phyloP scores from a whole-genome alignment of 2,888 invertebrate species.

The Amphimallon solstitiale region DNA sequence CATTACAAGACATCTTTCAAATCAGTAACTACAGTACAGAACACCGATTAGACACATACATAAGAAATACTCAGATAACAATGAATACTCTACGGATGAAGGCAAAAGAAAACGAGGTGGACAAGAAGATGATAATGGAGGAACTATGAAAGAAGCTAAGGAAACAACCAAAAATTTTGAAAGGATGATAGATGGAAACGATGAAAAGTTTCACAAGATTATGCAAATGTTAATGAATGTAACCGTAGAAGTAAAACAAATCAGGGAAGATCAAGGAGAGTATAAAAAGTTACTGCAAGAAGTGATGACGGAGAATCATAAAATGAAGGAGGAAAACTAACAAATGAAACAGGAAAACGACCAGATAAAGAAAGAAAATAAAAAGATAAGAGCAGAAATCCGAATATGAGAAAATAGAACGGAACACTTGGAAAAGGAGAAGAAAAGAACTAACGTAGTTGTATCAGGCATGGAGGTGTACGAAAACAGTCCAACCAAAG shows the following conservation, averaged over 20 bases:
- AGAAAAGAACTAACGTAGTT: neutral
- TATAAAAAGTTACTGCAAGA: neutral
- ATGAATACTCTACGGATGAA: too few species aligned
- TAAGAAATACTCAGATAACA: too few species aligned
- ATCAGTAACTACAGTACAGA: too few species aligned
- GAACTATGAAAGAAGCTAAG: too few species aligned
- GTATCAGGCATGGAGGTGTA: neutral
- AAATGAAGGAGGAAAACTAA: neutral
- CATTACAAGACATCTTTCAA: too few species aligned
- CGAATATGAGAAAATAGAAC: neutral
- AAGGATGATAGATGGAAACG: neutral
- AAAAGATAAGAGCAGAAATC: neutral
- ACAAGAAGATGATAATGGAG: too few species aligned
- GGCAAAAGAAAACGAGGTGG: too few species aligned
- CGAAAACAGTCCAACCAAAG: neutral
- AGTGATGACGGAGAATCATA: neutral
- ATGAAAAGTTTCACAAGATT: neutral
- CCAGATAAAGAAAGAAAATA: neutral
- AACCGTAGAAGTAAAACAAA: neutral
- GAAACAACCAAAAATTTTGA: too few species aligned
- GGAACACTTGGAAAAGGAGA: neutral
- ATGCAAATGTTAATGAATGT: constrained; percentile 6
- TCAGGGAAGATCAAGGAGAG: neutral
- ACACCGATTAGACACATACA: too few species aligned
- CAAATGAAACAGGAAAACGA: neutral